Conservation (phyloP, 2,113 vertebrate species). For the Alligator sinensis region DNA sequence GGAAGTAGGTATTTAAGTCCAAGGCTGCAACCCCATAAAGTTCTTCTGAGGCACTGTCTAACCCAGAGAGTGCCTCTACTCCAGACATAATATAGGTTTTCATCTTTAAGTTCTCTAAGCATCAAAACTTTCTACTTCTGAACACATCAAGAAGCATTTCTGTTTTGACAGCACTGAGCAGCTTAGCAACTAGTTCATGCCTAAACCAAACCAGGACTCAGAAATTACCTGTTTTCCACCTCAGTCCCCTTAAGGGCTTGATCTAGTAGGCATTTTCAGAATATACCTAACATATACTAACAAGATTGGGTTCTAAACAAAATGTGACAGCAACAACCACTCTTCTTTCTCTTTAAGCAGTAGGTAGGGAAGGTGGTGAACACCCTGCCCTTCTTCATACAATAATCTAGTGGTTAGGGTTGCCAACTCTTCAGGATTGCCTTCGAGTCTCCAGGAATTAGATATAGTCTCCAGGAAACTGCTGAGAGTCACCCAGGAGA, state of each 20-base stretch:
- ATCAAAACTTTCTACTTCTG: background rate
- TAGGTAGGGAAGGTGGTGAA: background rate
- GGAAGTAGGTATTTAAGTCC: background rate
- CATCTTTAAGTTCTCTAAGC: background rate
- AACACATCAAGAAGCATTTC: background rate
- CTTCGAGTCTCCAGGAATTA: no score
- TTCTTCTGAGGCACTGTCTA: background rate
- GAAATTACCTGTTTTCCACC: background rate
- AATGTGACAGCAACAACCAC: background rate
- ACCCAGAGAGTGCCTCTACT: background rate
- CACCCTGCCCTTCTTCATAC: background rate
- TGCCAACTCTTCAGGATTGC: no score
- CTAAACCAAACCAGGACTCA: background rate
- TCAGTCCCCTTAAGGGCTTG: background rate
- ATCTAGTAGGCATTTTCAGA: background rate
- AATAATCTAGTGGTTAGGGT: background rate
- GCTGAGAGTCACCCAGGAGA: no score
- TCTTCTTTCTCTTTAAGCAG: background rate
- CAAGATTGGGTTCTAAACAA: background rate
- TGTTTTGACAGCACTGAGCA: background rate
- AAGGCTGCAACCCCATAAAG: background rate
- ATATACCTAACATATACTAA: background rate
- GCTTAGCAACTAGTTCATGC: background rate
- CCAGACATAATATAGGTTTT: background rate
- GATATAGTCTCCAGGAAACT: no score